phyloP scores from a whole-genome alignment of 2,888 invertebrate genomes.

The Halictus ligatus region DNA sequence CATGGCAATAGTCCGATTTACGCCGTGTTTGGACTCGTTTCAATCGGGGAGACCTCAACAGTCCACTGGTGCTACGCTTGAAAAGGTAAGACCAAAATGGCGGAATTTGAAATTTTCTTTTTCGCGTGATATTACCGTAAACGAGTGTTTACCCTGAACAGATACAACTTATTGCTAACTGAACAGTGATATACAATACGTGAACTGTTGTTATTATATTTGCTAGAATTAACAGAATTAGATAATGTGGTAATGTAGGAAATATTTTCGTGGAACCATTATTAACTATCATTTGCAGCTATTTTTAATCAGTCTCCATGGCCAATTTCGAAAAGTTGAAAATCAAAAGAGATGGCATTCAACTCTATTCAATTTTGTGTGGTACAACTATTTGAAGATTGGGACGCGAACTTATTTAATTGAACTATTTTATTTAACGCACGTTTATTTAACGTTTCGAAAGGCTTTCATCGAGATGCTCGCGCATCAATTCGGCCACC shows the following conservation, averaged over 20 bases:
- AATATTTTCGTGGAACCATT: neutral
- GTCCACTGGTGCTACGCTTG: neutral
- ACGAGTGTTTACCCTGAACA: neutral
- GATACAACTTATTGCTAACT: no score
- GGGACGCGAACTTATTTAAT: no score
- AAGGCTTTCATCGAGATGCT: no score
- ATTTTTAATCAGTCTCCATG: neutral
- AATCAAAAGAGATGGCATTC: neutral
- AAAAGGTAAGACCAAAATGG: neutral
- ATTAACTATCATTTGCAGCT: neutral
- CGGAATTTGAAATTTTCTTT: neutral
- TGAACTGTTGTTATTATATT: no score
- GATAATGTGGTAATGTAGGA: no score
- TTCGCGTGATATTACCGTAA: neutral
- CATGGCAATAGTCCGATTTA: neutral
- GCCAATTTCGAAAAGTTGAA: neutral
- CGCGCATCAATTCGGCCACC: neutral
- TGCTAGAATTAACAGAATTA: no score
- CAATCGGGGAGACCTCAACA: neutral
- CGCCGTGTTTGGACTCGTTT: neutral
- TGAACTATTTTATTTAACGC: no score
- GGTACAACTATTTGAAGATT: no score
- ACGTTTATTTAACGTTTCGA: no score
- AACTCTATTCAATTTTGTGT: no score
- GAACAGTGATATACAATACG: no score